Conservation (phyloP, 2,113 vertebrate genomes). For the Myotis davidii region DNA sequence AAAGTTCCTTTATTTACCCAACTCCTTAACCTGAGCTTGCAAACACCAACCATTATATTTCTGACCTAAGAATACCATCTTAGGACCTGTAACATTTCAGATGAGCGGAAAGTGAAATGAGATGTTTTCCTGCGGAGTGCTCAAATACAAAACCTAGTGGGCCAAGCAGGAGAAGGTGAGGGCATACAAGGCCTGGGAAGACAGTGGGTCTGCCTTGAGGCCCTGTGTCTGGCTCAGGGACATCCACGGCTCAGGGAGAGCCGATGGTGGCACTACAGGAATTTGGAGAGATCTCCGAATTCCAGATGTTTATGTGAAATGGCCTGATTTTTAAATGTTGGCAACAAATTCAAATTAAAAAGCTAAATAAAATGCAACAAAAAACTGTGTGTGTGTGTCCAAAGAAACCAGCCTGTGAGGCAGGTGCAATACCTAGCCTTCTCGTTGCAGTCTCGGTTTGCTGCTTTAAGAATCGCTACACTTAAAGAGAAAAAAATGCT, state of each 20-base stretch:
- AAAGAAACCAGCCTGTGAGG: not conserved
- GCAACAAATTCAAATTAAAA: constrained; percentile 15
- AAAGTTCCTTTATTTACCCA: not conserved
- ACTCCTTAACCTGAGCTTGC: not conserved
- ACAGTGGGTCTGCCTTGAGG: not conserved
- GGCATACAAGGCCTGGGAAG: not conserved
- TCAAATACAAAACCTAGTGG: not conserved
- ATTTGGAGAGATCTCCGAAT: constrained; percentile 3
- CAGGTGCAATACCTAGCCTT: not conserved
- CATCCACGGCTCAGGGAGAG: not conserved
- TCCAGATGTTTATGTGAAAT: constrained; percentile 27
- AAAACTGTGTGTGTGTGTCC: not conserved
- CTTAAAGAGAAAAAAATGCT: constrained; percentile 52
- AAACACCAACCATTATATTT: not conserved
- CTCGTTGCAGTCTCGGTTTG: constrained; percentile 27
- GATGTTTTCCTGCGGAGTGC: not conserved
- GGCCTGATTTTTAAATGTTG: not conserved
- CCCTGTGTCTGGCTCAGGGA: not conserved
- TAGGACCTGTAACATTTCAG: not conserved
- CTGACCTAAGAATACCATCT: not conserved
- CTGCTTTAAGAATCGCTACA: not conserved
- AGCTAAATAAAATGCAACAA: not conserved
- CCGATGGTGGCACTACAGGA: not conserved
- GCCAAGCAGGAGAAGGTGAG: not conserved
- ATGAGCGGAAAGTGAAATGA: not conserved